Evolutionary conservation across 2,113 vertebrate genomes (phyloP).

Genomic region (Ctenomys sociabilis): DNA sequence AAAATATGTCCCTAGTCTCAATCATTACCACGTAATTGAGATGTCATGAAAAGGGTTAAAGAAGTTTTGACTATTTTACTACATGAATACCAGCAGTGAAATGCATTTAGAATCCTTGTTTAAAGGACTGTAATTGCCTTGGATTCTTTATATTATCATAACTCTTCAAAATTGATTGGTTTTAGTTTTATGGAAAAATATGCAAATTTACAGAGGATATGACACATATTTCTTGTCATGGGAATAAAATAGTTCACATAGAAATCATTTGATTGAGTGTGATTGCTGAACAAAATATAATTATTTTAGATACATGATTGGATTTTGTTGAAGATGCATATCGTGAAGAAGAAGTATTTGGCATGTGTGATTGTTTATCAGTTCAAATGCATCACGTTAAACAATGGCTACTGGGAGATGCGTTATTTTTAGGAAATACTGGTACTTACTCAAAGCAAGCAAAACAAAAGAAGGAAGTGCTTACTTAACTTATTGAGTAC

Average conservation of each 20-base stretch:
- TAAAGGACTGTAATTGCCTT: conserved; percentile 89
- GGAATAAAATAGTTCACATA: conserved; percentile 85
- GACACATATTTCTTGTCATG: conserved; percentile 83
- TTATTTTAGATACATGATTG: conserved; percentile 83
- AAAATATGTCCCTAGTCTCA: conserved; percentile 41
- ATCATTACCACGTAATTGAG: conserved; percentile 49
- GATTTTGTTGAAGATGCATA: conserved; percentile 82
- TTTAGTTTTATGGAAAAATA: conserved; percentile 91
- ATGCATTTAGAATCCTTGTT: conserved; percentile 85
- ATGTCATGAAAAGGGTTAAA: conserved; percentile 83
- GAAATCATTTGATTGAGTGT: conserved; percentile 86
- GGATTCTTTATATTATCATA: conserved; percentile 90
- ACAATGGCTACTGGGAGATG: neutral
- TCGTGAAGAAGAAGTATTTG: conserved; percentile 79
- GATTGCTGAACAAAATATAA: conserved; percentile 89
- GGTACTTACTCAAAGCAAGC: conserved; percentile 34
- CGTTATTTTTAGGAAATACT: conserved; percentile 26
- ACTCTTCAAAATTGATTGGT: conserved; percentile 91
- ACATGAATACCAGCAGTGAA: conserved; percentile 71
- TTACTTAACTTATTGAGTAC: neutral
- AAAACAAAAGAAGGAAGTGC: neutral
- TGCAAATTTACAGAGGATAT: conserved; percentile 84
- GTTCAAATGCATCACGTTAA: conserved; percentile 36
- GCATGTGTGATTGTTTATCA: conserved; percentile 59
- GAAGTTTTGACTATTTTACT: conserved; percentile 81